Evolutionary conservation across 2,797 vertebrate species (phyloP).

Genomic region (Molossus molossus): DNA sequence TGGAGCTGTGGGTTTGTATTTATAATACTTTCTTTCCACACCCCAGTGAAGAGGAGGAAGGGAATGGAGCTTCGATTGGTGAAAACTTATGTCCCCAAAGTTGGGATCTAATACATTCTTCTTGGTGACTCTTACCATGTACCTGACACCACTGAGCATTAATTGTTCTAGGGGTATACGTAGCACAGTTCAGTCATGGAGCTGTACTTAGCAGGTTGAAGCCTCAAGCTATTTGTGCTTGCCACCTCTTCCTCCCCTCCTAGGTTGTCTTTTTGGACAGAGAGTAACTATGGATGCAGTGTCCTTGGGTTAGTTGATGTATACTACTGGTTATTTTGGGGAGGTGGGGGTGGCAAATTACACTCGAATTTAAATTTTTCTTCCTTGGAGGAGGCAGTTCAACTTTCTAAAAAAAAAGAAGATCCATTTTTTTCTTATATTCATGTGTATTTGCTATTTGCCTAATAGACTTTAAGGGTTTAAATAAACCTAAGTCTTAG

Average conservation of each 20-base stretch:
- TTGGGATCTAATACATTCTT: neutral
- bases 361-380: neutral
- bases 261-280: neutral
- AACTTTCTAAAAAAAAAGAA: slow-evolving; percentile 27
- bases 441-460: neutral
- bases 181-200: neutral
- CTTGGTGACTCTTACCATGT: neutral
- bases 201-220: neutral
- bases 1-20: neutral
- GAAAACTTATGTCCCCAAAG: neutral
- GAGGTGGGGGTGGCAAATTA: neutral
- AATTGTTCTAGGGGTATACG: accelerated
- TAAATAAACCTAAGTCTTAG: neutral
- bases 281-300: neutral
- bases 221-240: neutral
- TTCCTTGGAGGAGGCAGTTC: neutral
- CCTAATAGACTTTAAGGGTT: neutral
- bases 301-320: neutral
- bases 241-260: neutral
- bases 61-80: neutral
- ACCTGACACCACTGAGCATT: neutral
- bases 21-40: no score
- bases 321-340: neutral
- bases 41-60: neutral
- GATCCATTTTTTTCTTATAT: neutral